Evolutionary conservation across 2,888 invertebrate species (phyloP).

Genomic region (Xestia sexstrigata): DNA sequence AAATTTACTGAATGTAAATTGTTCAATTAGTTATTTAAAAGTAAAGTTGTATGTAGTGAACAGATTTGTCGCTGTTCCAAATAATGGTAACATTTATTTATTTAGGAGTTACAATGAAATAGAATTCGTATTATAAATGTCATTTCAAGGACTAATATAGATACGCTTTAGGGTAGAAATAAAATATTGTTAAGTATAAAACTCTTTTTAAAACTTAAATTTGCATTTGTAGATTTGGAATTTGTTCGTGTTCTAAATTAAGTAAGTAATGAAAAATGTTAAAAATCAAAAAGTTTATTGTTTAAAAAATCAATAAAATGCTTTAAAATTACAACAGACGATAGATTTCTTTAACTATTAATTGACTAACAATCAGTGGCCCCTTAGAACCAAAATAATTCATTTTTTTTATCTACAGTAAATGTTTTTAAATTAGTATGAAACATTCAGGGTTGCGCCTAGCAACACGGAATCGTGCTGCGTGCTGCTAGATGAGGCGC

Average conservation of each 20-base stretch:
- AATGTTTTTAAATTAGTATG: conserved; percentile 7
- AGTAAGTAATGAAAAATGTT: conserved; percentile 15
- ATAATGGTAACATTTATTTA: conserved; percentile 6
- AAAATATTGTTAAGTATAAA: conserved; percentile 16
- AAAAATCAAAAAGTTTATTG: conserved; percentile 63
- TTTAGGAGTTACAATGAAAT: not conserved
- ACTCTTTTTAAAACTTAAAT: conserved; percentile 6
- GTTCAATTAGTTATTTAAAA: conserved; percentile 1
- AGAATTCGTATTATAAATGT: not conserved
- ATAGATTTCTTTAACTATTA: conserved; percentile 73
- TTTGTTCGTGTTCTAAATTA: conserved; percentile 15
- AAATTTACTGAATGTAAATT: not conserved
- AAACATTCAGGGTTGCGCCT: not conserved
- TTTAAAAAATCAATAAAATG: conserved; percentile 72
- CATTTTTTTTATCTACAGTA: conserved; percentile 39
- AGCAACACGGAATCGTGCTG: too few relatives aligned
- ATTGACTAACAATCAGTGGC: conserved; percentile 80
- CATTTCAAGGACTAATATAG: not conserved
- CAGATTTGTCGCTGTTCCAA: not conserved
- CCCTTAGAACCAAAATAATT: conserved; percentile 64
- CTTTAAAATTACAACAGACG: conserved; percentile 76
- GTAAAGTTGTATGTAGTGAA: conserved; percentile 5
- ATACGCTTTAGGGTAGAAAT: not conserved
- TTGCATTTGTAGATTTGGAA: conserved; percentile 21
- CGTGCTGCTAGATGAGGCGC: not conserved